Evolutionary conservation across 2,113 vertebrate species (phyloP).

Genomic region (Eurystomus gularis): DNA sequence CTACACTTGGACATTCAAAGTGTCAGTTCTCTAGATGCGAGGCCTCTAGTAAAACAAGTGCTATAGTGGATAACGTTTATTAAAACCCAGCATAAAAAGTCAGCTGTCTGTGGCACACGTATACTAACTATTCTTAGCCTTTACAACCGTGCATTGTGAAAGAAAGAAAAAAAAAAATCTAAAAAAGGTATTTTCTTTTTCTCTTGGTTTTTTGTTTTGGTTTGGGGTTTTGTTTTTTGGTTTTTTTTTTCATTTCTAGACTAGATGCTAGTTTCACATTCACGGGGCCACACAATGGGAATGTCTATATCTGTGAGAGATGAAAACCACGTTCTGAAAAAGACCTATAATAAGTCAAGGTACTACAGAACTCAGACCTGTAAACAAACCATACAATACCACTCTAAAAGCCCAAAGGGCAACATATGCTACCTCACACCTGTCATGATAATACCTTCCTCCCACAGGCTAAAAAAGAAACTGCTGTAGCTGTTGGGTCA

Average conservation of each 20-base stretch:
- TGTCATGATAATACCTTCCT: slow-evolving; percentile 61
- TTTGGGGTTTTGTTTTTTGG: not conserved
- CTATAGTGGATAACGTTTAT: not conserved
- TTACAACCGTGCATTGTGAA: not conserved
- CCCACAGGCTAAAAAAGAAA: slow-evolving; percentile 61
- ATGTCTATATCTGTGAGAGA: not conserved
- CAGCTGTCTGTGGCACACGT: not conserved
- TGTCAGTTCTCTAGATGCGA: not conserved
- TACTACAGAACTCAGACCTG: not conserved
- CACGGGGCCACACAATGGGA: not conserved
- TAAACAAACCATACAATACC: slow-evolving; percentile 59
- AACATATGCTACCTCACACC: slow-evolving; percentile 65
- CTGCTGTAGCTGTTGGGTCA: not conserved
- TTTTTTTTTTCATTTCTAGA: not conserved
- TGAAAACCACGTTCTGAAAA: slow-evolving; percentile 12
- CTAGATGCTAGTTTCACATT: not conserved
- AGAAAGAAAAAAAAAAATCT: not conserved
- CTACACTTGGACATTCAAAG: not conserved
- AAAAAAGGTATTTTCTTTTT: slow-evolving; percentile 3
- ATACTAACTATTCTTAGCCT: not conserved
- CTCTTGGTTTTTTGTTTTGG: not conserved
- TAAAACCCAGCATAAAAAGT: not conserved
- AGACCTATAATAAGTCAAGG: not conserved
- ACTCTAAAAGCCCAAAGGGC: slow-evolving; percentile 4
- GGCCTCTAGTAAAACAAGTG: not conserved